Base-by-base conservation (phyloP, 2,797 vertebrate species). In the Tragelaphus oryx region DNA sequence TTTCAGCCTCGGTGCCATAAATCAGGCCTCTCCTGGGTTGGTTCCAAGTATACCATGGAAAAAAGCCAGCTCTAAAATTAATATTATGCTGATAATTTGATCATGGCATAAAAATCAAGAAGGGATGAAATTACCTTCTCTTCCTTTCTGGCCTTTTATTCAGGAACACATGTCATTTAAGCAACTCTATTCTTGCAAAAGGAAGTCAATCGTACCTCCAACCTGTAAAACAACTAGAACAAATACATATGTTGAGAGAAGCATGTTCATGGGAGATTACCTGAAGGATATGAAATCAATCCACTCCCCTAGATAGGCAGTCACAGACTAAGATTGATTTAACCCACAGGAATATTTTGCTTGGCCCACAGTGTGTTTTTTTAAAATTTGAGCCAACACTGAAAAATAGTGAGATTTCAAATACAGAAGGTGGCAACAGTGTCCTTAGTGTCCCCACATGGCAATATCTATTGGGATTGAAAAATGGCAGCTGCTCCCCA, bases 341-440 rank as follows among this genome's bases (percentile, higher is more conserved):
- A 76, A 52, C 55, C n/a, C 33, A 57, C 33, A 87, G 46, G 87
- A 92, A 83, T 80, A 89, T 48, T 88, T 85, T 92, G 41, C 22
- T 48, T 87, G 52, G n/a, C 46, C n/a, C 17, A 89, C 14, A 48
- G 3, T 54, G 17, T 68, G 84, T 60, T 91, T 94, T 78, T n/a
- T 44, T 71, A 0, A 80, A 93, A 55, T 74, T 48, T 54, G 26
- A 81, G 28, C 57, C 44, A 84, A 55, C 33, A 76, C 4, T 86
- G 84, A 95, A 95, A 96, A 71, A 71, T 28, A 71, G 4, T 62
- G 76, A 89, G 54, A 84, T 80, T 89, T 93, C 74, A 93, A 68
- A 60, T 65, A 62, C 2, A 68, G 79, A 80, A 79, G 33, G 46
- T 17, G 60, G 37, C 30, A 82, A 71, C 48, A 84, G 17, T 33